Percentiles rank a stretch among this genome's conserved stretches.
phyloP scores from a whole-genome alignment of 2,888 invertebrate species.

The Acrocera orbiculus region DNA sequence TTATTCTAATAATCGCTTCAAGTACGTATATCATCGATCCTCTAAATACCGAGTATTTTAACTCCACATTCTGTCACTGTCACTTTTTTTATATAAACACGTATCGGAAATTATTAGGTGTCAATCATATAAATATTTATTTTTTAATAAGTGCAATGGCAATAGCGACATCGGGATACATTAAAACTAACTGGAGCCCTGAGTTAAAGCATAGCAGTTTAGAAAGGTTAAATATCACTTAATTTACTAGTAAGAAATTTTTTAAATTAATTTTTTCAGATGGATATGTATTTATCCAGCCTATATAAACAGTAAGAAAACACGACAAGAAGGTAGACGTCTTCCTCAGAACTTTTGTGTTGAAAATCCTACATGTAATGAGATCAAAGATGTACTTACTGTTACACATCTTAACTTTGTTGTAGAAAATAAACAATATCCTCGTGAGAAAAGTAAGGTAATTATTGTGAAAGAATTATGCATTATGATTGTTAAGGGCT shows the following conservation, averaged over 20 bases:
- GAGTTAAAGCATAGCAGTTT: slow-evolving; percentile 65
- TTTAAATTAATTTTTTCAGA: slow-evolving; percentile 24
- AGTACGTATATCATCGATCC: too few species aligned
- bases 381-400: slow-evolving; percentile 82
- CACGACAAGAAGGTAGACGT: slow-evolving; percentile 72
- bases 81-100: too few species aligned
- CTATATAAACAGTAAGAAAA: slow-evolving; percentile 87
- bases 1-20: too few species aligned
- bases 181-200: slow-evolving; percentile 46
- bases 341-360: slow-evolving; percentile 72
- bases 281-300: slow-evolving; percentile 97
- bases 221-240: slow-evolving; percentile 39
- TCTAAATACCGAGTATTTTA: too few species aligned
- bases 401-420: slow-evolving; percentile 69
- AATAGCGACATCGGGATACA: too few species aligned
- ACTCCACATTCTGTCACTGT: too few species aligned
- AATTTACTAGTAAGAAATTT: background rate
- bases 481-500: background rate
- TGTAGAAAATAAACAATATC: slow-evolving; percentile 84
- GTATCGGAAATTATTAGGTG: too few species aligned
- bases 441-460: slow-evolving; percentile 73
- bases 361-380: slow-evolving; percentile 87
- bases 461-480: slow-evolving; percentile 8
- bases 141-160: too few species aligned
- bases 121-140: too few species aligned